These are phyloP conservation scores for Phortica variegata DNA, from an alignment of 1,140 invertebrate genomes.

Conservation along the genomic window DNA sequence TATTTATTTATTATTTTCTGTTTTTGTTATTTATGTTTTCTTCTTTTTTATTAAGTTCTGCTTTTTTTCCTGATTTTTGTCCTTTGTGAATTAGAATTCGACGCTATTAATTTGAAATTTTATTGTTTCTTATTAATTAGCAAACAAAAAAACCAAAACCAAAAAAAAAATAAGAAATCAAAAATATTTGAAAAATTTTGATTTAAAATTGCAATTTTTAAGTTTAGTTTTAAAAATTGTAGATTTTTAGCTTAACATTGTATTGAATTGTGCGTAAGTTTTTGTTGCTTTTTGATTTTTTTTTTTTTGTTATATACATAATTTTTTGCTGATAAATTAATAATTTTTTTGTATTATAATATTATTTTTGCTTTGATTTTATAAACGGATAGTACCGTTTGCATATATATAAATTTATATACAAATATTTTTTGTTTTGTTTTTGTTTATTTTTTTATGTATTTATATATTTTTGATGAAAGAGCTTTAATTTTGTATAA, in stretches of 20 bases:
- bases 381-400: no score
- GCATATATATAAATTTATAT: no score
- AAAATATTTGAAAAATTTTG: slow-evolving; percentile 25
- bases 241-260: slow-evolving; percentile 28
- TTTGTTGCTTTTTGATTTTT: no score
- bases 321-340: no score
- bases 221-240: slow-evolving; percentile 44
- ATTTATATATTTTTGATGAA: no score
- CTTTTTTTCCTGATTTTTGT: slow-evolving; percentile 17
- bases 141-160: no score
- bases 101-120: slow-evolving; percentile 50
- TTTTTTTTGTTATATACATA: no score
- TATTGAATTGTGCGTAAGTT: no score
- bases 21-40: slow-evolving; percentile 17
- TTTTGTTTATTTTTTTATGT: no score
- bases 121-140: slow-evolving; percentile 49
- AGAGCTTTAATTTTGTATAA: no score
- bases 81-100: slow-evolving; percentile 26
- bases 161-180: slow-evolving; percentile 12
- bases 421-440: slow-evolving; percentile 12
- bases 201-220: slow-evolving; percentile 49
- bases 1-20: slow-evolving; percentile 17
- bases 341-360: no score
- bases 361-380: no score
- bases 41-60: slow-evolving; percentile 11